Evolutionary conservation across 2,797 vertebrate genomes (phyloP), one percentile per base, ranked within the genome.

Genomic region (Aphelocoma californica): DNA sequence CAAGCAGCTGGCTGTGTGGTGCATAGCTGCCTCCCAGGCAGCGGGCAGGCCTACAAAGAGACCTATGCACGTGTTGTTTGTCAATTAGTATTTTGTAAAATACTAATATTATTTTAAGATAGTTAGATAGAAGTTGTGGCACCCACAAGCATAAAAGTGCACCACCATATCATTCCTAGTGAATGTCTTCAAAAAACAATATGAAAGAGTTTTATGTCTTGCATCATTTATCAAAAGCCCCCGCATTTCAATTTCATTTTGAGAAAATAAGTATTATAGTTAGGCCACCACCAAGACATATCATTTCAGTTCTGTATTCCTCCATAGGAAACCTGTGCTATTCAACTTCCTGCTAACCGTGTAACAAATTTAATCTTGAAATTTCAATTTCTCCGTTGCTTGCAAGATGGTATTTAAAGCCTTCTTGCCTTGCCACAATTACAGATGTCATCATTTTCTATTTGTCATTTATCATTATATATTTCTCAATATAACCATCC

Each of bases 21-120:
- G 16, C 18, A 66, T 31, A 48, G 19, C 23, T 72, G 17, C 54
- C 21, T 75, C 38, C 28, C 16, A 61, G 28, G 24, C 19, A 25
- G 7, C 45, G 25, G 29, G 26, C 31, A 42, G 10, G 18, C 53
- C 29, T 71, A 26, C 12, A 53, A 14, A 86, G 20, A 72, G 24
- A 60, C 8, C 29, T 54, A 17, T 4, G 8, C 38, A 28, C 0
- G 0, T 51, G 8, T 21, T 64, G 3, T 12, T 54, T 57, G 9
- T 40, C n/a, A 78, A 9, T 60, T 34, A 75, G 6, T 29, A 14
- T 64, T 93, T 73, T 10, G 2, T 34, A 34, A 81, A 81, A 26
- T 40, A 62, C 8, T 38, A 45, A 10, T 45, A n/a, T 50, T 72
- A 75, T 50, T 72, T 81, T 10, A 29, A 89, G 51, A 57, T 25